Evolutionary conservation across 1,140 invertebrate genomes (phyloP), one percentile per base, ranked within the genome.

Genomic region (Fopius arisanus): DNA sequence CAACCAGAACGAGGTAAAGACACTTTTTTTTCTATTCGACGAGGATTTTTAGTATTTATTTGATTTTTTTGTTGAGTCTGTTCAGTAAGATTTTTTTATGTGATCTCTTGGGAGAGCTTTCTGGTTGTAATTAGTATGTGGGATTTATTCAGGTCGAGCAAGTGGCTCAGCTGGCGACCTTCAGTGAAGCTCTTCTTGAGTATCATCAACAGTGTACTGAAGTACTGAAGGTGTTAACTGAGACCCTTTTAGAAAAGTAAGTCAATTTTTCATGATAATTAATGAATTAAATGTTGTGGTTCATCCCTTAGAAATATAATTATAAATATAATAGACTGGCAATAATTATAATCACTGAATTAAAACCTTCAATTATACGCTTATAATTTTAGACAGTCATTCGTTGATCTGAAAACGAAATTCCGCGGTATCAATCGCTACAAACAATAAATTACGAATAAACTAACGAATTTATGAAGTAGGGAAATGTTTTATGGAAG

Each of bases 201-300:
- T 99, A 99, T 88, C 98, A 99, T 88, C 94, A 95, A 82, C 96
- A 98, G 86, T 98, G 97, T 86, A 93, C 94, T 29, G 96, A 98
- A 81, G 93, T 98, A 78, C 89, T 99, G 43, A 93, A 94, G 82
- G 89, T 91, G 74, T 90, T 99, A 66, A 92, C 94, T 62, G 94
- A 96, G 84, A 95, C 94, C 62, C 90, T 99, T 70, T 91, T 94
- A 82, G 93, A 96, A 88, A 98, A 97, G 96, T 97, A 90, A 87
- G 91, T 89, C 41, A 48, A 59, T 48, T 62, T 59, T 37, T 33
- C 31, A 33, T 33, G 31, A 33, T 9, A 33, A 33, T 4, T 4
- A 33, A 33, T 4, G 31, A n/a, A n/a, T n/a, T n/a, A n/a, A n/a
- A n/a, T n/a, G n/a, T n/a, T n/a, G n/a, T n/a, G n/a, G n/a, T n/a